Base-by-base conservation (phyloP, 2,888 invertebrate genomes). In the Seladonia tumulorum region DNA sequence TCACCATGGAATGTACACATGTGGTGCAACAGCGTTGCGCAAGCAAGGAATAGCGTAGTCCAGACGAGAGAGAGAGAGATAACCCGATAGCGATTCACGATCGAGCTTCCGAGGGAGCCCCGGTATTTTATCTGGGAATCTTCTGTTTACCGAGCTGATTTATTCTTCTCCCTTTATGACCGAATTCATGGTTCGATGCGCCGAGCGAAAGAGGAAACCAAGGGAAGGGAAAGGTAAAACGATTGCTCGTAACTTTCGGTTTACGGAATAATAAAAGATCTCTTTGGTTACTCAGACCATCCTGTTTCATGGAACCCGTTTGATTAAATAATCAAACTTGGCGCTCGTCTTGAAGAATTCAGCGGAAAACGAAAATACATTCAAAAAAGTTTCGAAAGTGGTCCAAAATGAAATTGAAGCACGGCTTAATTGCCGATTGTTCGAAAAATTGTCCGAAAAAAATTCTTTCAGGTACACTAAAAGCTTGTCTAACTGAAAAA, bases 121-220 rank as follows among this genome's bases (percentile, higher is more conserved):
- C 39, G 74, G 70, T 60, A 82, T 70, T 77, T 84, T 72, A 84
- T 77, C 83, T 29, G 25, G 16, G n/a, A 39, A 82, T 76, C 53
- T 75, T 66, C 57, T 57, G 66, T 75, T 82, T 81, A 71, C 70
- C 74, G 4, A 47, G 49, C 39, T 42, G 49, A 70, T 81, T 81
- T 82, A 70, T 49, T 70, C 68, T 25, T 74, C 39, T 70, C 8
- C 68, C 42, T 57, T 47, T 75, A 42, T 39, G 68, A 49, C n/a
- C 68, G 47, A 70, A 49, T 74, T 81, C 70, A 60, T 39, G 81
- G 57, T 42, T 14, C 47, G 81, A 70, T 60, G 74, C 74, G 29
- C 35, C 73, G n/a, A 10, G n/a, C 35, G 16, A 60, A 70, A 16
- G 18, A 70, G 49, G 35, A 76, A 49, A 35, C 47, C n/a, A 47